Conservation (phyloP, 2,113 vertebrate genomes). For the Colossoma macropomum region DNA sequence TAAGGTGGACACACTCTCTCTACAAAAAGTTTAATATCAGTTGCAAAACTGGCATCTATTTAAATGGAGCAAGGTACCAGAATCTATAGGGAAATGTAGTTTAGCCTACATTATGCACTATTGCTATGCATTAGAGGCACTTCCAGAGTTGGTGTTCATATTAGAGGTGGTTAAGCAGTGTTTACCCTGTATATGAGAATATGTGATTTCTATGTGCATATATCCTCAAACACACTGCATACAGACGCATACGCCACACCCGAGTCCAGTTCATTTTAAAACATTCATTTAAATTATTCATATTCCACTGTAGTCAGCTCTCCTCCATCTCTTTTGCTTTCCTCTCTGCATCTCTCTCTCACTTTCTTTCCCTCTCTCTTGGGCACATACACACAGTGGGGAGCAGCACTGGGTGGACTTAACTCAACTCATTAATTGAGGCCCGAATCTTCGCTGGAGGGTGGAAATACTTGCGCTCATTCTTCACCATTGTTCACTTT, state of each 20-base stretch:
- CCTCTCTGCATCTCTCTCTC: conserved; percentile 29
- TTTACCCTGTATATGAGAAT: background rate
- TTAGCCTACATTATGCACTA: background rate
- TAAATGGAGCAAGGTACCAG: background rate
- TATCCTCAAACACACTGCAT: conserved; percentile 7
- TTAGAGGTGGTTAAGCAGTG: background rate
- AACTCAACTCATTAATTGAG: conserved; percentile 48
- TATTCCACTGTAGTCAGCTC: conserved; percentile 47
- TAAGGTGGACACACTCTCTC: no score
- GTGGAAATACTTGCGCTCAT: conserved; percentile 4
- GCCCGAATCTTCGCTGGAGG: conserved; percentile 34
- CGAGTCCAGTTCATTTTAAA: conserved; percentile 65
- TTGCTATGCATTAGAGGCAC: background rate
- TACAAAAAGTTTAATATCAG: no score
- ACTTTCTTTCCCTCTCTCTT: conserved; percentile 10
- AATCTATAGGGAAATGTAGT: background rate
- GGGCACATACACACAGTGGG: background rate
- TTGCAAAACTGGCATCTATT: no score
- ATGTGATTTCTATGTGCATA: conserved; percentile 19
- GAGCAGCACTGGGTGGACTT: conserved; percentile 33
- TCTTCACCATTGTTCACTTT: conserved; percentile 24
- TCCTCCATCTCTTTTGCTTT: conserved; percentile 37
- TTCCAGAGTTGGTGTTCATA: background rate
- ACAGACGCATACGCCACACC: background rate
- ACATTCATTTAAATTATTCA: conserved; percentile 68